These are phyloP conservation scores for Triplophysa bombifrons DNA, from an alignment of 2,797 vertebrate species.

Conservation along the genomic window DNA sequence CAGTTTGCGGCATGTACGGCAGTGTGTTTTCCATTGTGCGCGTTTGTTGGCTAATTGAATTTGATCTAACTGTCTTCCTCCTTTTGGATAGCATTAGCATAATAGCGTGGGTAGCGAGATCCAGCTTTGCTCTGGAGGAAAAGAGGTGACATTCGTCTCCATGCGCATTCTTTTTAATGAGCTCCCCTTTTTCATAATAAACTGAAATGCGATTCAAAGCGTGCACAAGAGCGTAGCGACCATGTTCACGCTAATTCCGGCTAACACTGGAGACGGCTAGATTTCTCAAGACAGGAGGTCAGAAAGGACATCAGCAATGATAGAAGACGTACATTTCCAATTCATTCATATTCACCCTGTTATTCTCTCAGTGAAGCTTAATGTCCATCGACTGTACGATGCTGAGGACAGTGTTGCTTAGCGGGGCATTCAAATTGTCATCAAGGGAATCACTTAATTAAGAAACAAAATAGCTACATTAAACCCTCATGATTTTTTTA, in stretches of 20 bases:
- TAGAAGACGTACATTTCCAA: constrained; percentile 14
- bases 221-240: constrained; percentile 8
- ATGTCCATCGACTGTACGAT: not conserved
- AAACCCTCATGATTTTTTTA: not conserved
- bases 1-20: constrained; percentile 28
- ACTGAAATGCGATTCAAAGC: constrained; percentile 37
- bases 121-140: constrained; percentile 23
- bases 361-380: not conserved
- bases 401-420: not conserved
- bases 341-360: constrained; percentile 18
- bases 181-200: constrained; percentile 8
- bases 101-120: constrained; percentile 23
- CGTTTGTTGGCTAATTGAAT: constrained; percentile 40
- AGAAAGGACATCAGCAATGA: constrained; percentile 12
- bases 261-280: constrained; percentile 29
- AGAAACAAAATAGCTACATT: not conserved
- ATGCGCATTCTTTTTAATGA: constrained; percentile 31
- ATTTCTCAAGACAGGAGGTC: constrained; percentile 40
- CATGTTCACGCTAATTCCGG: constrained; percentile 27
- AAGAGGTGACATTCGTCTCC: constrained; percentile 26
- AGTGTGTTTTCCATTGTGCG: constrained; percentile 29
- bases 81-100: constrained; percentile 39
- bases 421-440: not conserved
- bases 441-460: not conserved
- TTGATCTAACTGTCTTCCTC: constrained; percentile 28